Evolutionary conservation across 2,113 vertebrate genomes (phyloP).

Genomic region (Cryptomyrus ogoouensis): DNA sequence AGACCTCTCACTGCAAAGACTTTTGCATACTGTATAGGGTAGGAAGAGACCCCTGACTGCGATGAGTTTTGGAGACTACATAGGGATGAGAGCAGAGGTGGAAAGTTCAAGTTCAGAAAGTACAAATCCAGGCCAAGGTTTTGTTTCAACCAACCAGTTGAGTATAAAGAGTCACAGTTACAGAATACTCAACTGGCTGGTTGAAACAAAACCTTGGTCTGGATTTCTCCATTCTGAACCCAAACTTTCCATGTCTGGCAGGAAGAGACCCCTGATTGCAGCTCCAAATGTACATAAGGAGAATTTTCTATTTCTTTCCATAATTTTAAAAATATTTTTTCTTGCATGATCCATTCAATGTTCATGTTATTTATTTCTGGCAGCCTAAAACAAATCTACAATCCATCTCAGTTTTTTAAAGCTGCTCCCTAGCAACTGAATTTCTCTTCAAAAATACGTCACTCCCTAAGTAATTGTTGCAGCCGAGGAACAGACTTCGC

Average conservation of each 20-base stretch:
- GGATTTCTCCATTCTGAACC: no score
- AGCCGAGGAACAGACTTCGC: neutral
- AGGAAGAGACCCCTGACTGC: neutral
- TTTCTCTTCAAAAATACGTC: neutral
- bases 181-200: no score
- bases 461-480: neutral
- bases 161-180: no score
- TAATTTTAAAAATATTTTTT: neutral
- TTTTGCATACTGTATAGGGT: neutral
- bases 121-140: neutral
- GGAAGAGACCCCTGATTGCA: neutral
- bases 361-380: neutral
- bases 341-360: neutral
- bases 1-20: neutral
- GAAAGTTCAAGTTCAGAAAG: neutral
- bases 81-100: neutral
- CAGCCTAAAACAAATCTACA: neutral
- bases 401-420: neutral
- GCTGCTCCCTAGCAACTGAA: neutral
- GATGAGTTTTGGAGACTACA: neutral
- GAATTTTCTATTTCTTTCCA: neutral
- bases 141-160: neutral
- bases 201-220: no score
- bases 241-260: neutral
- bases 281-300: neutral